Evolutionary conservation across 2,888 invertebrate genomes (phyloP), one percentile per base, ranked within the genome.

Genomic region (Scrobipalpa atriplicella): DNA sequence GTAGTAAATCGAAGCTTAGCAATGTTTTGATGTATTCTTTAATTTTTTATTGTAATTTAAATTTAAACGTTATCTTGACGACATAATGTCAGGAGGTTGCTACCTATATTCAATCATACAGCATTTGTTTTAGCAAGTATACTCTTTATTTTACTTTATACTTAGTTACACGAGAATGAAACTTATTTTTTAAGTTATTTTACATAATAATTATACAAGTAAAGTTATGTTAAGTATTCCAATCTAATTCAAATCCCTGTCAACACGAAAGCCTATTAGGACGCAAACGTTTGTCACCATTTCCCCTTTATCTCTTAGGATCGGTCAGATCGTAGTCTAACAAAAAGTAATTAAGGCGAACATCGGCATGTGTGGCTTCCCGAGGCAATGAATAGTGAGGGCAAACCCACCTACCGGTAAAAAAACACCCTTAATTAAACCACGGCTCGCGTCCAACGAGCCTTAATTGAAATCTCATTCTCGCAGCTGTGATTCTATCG

Each of bases 321-420:
- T 56, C 54, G 54, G 54, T 56, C 29, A 2, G 54, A 56, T 56
- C 54, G 54, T 1, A 75, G 80, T 82, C 77, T 76, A 82, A 87
- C 85, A 83, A 87, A 89, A 89, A 87, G 84, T 88, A 89, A 90
- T 90, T 88, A 89, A 88, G 85, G 75, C 80, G 83, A 87, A 87
- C 89, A 86, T 85, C 78, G 87, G 82, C 81, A 83, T 86, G 83
- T 88, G 84, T 85, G 79, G 80, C 78, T 75, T 75, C 72, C 73
- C 79, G 77, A 77, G 82, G 84, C 85, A 89, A 89, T 87, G 83
- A 89, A 89, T 87, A 84, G 81, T 80, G 70, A 80, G 78, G 78
- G 74, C 70, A 71, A 73, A 75, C 69, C 77, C 70, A 39, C 56
- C 77, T 70, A 64, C 56, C 13, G 71, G 74, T 75, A 78, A 86